phyloP scores from a whole-genome alignment of 1,140 invertebrate species.

The Orius laevigatus region DNA sequence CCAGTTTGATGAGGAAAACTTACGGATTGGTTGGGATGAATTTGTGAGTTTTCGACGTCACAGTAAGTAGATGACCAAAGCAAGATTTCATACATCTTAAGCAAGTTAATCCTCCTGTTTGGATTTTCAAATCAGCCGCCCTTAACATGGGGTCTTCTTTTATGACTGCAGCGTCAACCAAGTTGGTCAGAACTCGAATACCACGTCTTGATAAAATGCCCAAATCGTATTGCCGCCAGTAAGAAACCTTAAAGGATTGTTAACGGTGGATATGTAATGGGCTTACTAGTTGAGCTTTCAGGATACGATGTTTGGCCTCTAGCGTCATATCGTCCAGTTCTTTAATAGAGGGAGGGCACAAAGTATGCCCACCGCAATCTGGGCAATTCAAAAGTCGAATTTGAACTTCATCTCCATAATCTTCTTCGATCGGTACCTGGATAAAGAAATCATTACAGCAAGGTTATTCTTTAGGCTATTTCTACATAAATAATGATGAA shows the following conservation, averaged over 20 bases:
- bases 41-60: conserved; percentile 2
- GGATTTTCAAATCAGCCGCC: not conserved
- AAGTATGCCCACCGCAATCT: not conserved
- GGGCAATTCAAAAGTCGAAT: conserved; percentile 1
- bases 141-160: conserved; percentile 2
- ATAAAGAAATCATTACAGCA: too few relatives aligned
- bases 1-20: too few relatives aligned
- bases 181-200: not conserved
- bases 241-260: not conserved
- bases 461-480: too few relatives aligned
- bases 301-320: conserved; percentile 4
- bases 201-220: conserved; percentile 2
- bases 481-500: not conserved
- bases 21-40: conserved; percentile 6
- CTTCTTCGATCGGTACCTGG: not conserved
- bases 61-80: conserved; percentile 2
- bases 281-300: conserved; percentile 4
- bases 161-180: not conserved
- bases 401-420: not conserved
- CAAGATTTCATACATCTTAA: not conserved
- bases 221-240: conserved; percentile 3
- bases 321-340: conserved; percentile 2
- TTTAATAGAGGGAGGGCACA: not conserved
- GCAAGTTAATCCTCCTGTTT: not conserved
- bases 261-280: too few relatives aligned